Percentiles rank a stretch among this genome's conserved stretches.
These are phyloP conservation scores for Boulengeromyrus knoepffleri DNA, from an alignment of 2,113 vertebrate genomes.

Conservation along the genomic window DNA sequence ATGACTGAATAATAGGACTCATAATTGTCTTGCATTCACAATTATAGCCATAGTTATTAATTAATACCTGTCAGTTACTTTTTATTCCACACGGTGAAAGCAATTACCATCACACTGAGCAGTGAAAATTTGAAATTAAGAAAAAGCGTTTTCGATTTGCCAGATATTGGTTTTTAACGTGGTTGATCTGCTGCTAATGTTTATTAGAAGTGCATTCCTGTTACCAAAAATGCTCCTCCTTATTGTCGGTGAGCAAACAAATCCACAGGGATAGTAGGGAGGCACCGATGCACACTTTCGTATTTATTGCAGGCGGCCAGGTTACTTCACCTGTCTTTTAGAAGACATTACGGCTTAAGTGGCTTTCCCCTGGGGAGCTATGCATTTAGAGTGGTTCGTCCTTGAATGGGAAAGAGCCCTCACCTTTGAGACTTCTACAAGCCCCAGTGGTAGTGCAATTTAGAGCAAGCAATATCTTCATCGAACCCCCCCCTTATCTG, in stretches of 20 bases:
- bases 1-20: conserved; percentile 57
- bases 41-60: conserved; percentile 60
- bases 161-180: conserved; percentile 47
- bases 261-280: neutral
- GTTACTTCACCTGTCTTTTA: neutral
- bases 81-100: conserved; percentile 51
- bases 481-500: neutral
- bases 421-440: neutral
- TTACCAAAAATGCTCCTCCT: neutral
- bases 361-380: neutral
- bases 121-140: conserved; percentile 42
- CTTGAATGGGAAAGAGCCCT: neutral
- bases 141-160: conserved; percentile 48
- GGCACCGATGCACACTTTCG: neutral
- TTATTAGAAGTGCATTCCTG: neutral
- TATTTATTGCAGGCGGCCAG: neutral
- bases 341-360: neutral
- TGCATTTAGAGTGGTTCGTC: neutral
- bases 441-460: neutral
- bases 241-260: neutral
- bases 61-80: conserved; percentile 54
- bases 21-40: conserved; percentile 66
- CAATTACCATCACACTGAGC: conserved; percentile 56
- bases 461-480: neutral
- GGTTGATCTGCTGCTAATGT: conserved; percentile 34